These are phyloP conservation scores for Ochropleura leucogaster DNA, from an alignment of 2,888 invertebrate species.

Conservation along the genomic window DNA sequence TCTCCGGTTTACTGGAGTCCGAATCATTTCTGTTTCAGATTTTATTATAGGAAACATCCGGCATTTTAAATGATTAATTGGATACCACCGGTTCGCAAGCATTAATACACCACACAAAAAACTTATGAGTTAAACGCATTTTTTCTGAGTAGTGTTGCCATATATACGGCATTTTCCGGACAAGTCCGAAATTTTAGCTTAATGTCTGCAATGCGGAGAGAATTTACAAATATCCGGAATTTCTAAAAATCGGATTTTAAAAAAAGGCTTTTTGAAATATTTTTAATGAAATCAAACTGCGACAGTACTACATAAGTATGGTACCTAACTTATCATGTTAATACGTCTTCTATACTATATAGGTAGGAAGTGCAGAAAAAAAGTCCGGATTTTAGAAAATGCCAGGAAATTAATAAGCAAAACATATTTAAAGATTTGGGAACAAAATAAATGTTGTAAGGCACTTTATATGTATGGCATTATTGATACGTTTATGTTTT, in stretches of 20 bases:
- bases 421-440: not conserved
- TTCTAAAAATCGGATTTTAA: not conserved
- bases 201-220: not conserved
- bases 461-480: not conserved
- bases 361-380: not conserved
- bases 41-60: conserved; percentile 1
- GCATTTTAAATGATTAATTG: not conserved
- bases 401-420: too few relatives aligned
- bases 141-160: not conserved
- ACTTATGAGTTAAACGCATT: conserved; percentile 1
- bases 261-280: not conserved
- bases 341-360: not conserved
- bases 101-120: conserved; percentile 12
- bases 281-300: not conserved
- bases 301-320: not conserved
- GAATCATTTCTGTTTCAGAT: not conserved
- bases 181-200: not conserved
- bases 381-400: too few relatives aligned
- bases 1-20: not conserved
- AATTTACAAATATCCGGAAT: not conserved
- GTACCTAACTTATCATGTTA: not conserved
- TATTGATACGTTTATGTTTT: not conserved
- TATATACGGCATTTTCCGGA: not conserved
- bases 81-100: not conserved
- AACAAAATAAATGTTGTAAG: not conserved